Conservation (phyloP, 2,888 invertebrate genomes). For the Ypsolopha scabrella region DNA sequence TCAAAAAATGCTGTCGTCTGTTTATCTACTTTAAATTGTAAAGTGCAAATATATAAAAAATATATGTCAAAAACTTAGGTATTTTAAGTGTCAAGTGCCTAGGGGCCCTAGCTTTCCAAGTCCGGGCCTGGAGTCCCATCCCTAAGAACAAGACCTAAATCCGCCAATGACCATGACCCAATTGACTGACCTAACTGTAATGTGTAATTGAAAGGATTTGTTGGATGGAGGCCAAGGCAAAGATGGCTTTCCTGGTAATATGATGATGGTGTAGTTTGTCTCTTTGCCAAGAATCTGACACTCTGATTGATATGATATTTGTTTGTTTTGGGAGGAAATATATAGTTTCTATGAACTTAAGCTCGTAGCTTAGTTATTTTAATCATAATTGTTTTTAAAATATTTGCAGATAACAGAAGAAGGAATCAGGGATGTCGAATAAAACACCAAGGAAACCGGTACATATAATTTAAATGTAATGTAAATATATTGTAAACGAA, state of each 20-base stretch:
- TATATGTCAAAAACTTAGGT: too few species aligned
- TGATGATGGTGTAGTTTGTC: constrained; percentile 12
- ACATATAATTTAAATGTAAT: constrained; percentile 56
- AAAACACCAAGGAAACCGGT: constrained; percentile 39
- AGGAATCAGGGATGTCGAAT: constrained; percentile 56
- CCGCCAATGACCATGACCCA: too few species aligned
- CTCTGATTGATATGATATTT: not conserved
- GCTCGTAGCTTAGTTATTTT: not conserved
- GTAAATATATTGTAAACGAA: constrained; percentile 62
- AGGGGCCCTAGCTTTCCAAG: too few species aligned
- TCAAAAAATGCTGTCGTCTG: too few species aligned
- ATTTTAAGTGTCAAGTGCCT: too few species aligned
- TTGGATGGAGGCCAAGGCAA: constrained; percentile 14
- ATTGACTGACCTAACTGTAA: too few species aligned
- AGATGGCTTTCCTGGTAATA: constrained; percentile 24
- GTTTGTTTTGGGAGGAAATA: too few species aligned
- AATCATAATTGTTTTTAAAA: not conserved
- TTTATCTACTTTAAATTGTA: too few species aligned
- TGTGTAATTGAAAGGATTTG: not conserved
- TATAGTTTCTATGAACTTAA: too few species aligned
- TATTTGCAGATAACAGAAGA: constrained; percentile 57
- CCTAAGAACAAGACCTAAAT: too few species aligned
- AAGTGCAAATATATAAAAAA: too few species aligned
- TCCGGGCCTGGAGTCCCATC: too few species aligned
- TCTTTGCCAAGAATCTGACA: constrained; percentile 16